Percentiles rank a stretch among this genome's conserved stretches.
These are phyloP conservation scores for Andrena camellia DNA, from an alignment of 2,888 invertebrate genomes.

Conservation along the genomic window DNA sequence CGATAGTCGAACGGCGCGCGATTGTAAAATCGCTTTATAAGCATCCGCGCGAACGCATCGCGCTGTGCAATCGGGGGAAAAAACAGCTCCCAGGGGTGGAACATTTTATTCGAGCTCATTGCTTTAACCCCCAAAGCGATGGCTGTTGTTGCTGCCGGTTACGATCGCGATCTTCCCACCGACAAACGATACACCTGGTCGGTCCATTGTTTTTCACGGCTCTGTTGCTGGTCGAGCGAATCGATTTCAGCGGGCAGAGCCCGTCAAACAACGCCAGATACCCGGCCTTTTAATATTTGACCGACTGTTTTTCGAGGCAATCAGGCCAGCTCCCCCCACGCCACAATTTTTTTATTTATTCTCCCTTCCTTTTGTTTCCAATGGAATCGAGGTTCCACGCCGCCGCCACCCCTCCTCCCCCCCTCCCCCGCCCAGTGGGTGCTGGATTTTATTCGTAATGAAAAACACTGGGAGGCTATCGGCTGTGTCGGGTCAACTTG, in stretches of 20 bases:
- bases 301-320: conserved; percentile 12
- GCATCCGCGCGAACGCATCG: conserved; percentile 29
- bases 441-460: conserved; percentile 11
- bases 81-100: conserved; percentile 20
- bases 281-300: not conserved
- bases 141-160: conserved; percentile 8
- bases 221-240: not conserved
- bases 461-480: conserved; percentile 3
- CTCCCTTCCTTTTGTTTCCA: not conserved
- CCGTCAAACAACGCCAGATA: not conserved
- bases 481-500: not conserved
- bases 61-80: conserved; percentile 13
- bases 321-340: not conserved
- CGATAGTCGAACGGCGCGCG: conserved; percentile 7
- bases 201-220: not conserved
- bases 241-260: not conserved
- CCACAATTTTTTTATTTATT: not conserved
- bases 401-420: too few relatives aligned
- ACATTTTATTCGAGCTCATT: conserved; percentile 26
- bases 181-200: conserved; percentile 9
- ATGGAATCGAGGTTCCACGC: not conserved
- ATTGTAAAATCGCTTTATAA: conserved; percentile 40
- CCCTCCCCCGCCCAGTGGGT: not conserved
- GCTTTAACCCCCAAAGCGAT: conserved; percentile 6
- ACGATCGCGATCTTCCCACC: conserved; percentile 9